Evolutionary conservation across 2,888 invertebrate genomes (phyloP).

Genomic region (Linhomoeus sp.): DNA sequence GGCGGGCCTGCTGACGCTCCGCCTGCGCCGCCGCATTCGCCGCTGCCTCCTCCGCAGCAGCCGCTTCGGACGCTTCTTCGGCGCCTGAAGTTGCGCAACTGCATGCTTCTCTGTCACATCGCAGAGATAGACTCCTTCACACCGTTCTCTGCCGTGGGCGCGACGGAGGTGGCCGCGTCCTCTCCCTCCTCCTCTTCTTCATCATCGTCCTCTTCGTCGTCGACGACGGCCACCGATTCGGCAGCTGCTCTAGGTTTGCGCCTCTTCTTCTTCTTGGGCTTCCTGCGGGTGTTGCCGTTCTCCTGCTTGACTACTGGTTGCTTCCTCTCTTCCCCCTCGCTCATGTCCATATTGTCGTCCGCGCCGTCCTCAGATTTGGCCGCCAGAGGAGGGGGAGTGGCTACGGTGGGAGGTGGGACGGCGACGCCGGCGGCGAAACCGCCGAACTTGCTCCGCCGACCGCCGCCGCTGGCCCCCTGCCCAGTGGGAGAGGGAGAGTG

Average conservation of each 20-base stretch:
- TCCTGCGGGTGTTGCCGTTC: not conserved
- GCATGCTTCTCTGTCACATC: too few relatives aligned
- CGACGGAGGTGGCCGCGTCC: constrained; percentile 5
- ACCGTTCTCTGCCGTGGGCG: constrained; percentile 13
- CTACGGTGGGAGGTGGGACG: not conserved
- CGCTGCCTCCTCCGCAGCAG: constrained; percentile 7
- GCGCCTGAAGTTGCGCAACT: too few relatives aligned
- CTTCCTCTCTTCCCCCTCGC: not conserved
- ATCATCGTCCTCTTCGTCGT: not conserved
- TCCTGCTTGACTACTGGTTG: not conserved
- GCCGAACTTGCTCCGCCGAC: constrained; percentile 2
- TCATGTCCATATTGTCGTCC: not conserved
- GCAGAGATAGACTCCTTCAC: too few relatives aligned
- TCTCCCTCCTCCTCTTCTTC: constrained; percentile 7
- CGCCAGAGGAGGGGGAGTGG: not conserved
- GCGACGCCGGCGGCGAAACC: constrained; percentile 1
- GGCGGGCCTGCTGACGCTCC: constrained; percentile 55
- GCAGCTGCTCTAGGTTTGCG: too few relatives aligned
- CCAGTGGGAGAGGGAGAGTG: too few relatives aligned
- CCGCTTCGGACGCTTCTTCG: constrained; percentile 3
- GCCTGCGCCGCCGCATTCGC: constrained; percentile 15
- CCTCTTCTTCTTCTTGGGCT: not conserved
- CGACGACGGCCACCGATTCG: not conserved
- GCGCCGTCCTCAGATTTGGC: not conserved
- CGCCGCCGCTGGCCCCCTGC: too few relatives aligned